Percentiles rank a stretch among this genome's conserved stretches.
Evolutionary conservation across 2,888 invertebrate genomes (phyloP).

Genomic region (Elysia crispata): DNA sequence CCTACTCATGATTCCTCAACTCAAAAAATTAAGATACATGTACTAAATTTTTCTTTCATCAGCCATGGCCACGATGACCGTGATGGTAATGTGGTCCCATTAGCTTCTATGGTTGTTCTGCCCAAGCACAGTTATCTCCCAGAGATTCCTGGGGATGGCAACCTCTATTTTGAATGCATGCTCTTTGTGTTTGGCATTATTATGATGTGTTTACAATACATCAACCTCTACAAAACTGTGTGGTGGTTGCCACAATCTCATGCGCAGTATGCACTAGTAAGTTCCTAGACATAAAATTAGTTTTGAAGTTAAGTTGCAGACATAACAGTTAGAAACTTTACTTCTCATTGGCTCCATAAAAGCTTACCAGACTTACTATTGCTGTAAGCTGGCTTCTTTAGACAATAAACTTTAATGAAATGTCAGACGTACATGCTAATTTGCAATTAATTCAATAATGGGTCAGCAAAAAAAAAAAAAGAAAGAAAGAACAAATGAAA

Average conservation of each 20-base stretch:
- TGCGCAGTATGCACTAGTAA: conserved; percentile 91
- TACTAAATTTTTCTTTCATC: conserved; percentile 42
- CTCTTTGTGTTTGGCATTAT: conserved; percentile 87
- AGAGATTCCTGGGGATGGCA: conserved; percentile 85
- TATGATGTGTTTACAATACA: conserved; percentile 89
- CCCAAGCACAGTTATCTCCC: conserved; percentile 76
- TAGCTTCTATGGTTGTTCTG: conserved; percentile 70
- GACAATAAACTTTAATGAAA: no score
- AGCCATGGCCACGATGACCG: conserved; percentile 66
- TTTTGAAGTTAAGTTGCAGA: no score
- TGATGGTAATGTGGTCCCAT: conserved; percentile 66
- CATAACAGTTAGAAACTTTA: no score
- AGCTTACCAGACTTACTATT: no score
- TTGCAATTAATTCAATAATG: no score
- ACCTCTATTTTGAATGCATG: conserved; percentile 90
- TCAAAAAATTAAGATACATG: background rate
- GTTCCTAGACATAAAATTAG: conserved; percentile 59
- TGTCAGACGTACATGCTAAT: no score
- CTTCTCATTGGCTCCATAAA: no score
- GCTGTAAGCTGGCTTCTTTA: no score
- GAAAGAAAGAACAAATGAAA: no score
- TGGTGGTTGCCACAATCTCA: conserved; percentile 98
- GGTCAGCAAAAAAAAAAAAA: no score
- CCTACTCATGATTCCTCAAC: no score
- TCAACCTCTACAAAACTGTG: conserved; percentile 95